phyloP scores from a whole-genome alignment of 2,113 vertebrate species.

The Pimephales promelas region DNA sequence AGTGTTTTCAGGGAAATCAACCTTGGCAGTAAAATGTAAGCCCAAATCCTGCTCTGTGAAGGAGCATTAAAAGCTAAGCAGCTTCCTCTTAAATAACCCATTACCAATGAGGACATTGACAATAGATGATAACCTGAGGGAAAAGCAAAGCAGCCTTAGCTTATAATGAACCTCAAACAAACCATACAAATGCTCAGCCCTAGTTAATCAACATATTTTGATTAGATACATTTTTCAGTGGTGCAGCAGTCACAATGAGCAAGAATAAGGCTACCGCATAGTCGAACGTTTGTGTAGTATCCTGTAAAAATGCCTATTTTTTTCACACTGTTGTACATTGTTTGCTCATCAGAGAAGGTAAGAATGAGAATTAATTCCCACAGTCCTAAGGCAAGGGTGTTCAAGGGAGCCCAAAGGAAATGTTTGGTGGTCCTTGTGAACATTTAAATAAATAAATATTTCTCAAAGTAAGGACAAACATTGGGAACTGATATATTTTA shows the following conservation, averaged over 20 bases:
- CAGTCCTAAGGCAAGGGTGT: not conserved
- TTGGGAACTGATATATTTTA: not conserved
- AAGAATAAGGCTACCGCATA: conserved; percentile 3
- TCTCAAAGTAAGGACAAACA: not conserved
- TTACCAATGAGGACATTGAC: conserved; percentile 47
- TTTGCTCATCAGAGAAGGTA: not conserved
- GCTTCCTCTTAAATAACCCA: conserved; percentile 29
- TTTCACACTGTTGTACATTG: conserved; percentile 22
- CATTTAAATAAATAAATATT: not conserved
- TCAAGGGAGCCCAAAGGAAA: not conserved
- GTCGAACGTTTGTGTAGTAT: not conserved
- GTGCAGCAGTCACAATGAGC: not conserved
- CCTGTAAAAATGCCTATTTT: not conserved
- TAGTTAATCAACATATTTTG: conserved; percentile 59
- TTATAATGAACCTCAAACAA: conserved; percentile 54
- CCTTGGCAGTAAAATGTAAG: not conserved
- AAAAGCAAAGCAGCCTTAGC: conserved; percentile 15
- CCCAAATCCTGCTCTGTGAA: not conserved
- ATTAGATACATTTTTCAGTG: conserved; percentile 52
- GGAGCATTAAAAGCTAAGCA: conserved; percentile 3
- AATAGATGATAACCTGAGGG: conserved; percentile 50
- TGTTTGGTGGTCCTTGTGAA: not conserved
- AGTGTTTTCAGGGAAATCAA: not conserved
- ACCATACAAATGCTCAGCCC: conserved; percentile 48
- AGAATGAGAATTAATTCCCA: conserved; percentile 1